Conservation (phyloP, 2,888 invertebrate genomes). For the Apamea epomidion region DNA sequence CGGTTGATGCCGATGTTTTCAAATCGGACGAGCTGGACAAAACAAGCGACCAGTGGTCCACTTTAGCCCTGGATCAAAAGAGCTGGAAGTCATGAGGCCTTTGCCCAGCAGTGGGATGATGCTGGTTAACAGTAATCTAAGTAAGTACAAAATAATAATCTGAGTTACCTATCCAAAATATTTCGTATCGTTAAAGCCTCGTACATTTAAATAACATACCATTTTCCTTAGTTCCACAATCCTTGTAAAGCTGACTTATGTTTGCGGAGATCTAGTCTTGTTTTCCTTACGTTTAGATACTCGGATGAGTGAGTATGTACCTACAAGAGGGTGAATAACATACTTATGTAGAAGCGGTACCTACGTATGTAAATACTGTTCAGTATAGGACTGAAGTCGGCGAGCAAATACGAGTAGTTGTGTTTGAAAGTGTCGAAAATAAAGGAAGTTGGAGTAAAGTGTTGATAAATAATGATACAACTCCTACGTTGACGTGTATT, state of each 20-base stretch:
- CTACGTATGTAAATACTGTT: slow-evolving; percentile 40
- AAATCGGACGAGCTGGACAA: no score
- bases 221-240: slow-evolving; percentile 25
- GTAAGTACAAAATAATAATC: no score
- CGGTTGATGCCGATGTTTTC: no score
- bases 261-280: slow-evolving; percentile 34
- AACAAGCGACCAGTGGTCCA: no score
- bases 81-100: no score
- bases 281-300: slow-evolving; percentile 37
- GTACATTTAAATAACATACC: neutral
- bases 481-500: neutral
- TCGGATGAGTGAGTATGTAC: slow-evolving; percentile 32
- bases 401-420: slow-evolving; percentile 22
- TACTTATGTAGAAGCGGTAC: slow-evolving; percentile 9
- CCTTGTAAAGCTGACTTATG: neutral
- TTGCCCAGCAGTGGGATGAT: no score
- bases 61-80: no score
- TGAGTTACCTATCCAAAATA: neutral
- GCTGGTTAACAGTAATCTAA: no score
- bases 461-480: neutral
- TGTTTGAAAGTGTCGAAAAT: slow-evolving; percentile 9
- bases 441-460: neutral
- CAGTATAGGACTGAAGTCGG: slow-evolving; percentile 3
- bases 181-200: neutral
- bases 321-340: slow-evolving; percentile 32